Evolutionary conservation across 1,140 invertebrate genomes (phyloP).

Genomic region (Drosophila cardini): DNA sequence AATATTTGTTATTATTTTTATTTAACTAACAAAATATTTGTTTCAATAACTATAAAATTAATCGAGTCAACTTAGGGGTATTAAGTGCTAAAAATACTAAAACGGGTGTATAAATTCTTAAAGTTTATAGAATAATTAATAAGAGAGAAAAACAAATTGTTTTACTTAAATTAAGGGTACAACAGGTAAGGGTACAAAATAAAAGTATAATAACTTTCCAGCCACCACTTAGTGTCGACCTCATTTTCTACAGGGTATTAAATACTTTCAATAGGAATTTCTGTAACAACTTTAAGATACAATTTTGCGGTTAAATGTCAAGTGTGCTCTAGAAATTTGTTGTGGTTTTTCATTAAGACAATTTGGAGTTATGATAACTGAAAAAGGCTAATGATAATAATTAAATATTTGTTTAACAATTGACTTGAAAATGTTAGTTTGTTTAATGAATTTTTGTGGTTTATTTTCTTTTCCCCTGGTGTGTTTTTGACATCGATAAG

Average conservation of each 20-base stretch:
- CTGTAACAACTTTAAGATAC: neutral
- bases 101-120: too few relatives aligned
- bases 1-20: too few relatives aligned
- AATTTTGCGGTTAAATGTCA: neutral
- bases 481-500: constrained; percentile 18
- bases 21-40: too few relatives aligned
- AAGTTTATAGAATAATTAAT: too few relatives aligned
- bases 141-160: too few relatives aligned
- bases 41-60: too few relatives aligned
- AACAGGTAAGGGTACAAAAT: too few relatives aligned
- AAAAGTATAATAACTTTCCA: too few relatives aligned
- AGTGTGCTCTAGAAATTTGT: constrained; percentile 11
- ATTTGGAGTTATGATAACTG: constrained; percentile 2
- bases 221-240: too few relatives aligned
- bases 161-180: too few relatives aligned
- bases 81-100: too few relatives aligned
- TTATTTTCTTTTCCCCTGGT: neutral
- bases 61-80: too few relatives aligned
- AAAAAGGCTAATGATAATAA: constrained; percentile 17
- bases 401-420: constrained; percentile 10
- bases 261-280: constrained; percentile 7
- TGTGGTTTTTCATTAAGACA: constrained; percentile 10
- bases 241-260: neutral
- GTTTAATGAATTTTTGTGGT: constrained; percentile 4
- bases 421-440: neutral